Base-by-base conservation (phyloP, 2,113 vertebrate species). In the Megaceryle maxima region DNA sequence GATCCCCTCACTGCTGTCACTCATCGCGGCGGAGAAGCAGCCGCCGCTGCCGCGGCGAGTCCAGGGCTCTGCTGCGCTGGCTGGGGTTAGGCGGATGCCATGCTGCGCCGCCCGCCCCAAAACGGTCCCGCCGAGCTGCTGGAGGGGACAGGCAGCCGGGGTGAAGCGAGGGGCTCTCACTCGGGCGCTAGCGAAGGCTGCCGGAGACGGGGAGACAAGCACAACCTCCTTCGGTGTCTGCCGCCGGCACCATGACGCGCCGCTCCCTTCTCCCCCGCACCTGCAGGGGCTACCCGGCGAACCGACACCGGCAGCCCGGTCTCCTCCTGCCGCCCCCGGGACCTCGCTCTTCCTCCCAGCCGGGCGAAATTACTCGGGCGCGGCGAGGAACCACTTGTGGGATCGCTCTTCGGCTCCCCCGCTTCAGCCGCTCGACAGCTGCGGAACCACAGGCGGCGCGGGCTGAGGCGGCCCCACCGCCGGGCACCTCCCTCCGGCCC, bases 71-170 rank as follows among this genome's bases (percentile, higher is more conserved):
- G 94, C 83, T 87, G 80, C 88, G 69, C 63, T 10, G 63, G 93
- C 77, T 20, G 80, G 87, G 41, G 90, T 97, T 96, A 98, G 43
- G 97, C 96, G 77, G 94, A 94, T 97, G 95, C 96, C 98, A 98
- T 98, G 74, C 85, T 57, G 95, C 63, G 84, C 95, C 48, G 91
- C 69, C 83, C 31, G 91, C 90, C 57, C 78, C 68, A 60, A 95
- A 72, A 59, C 95, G 77, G 88, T 67, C 57, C 96, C 81, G 53
- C 67, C 35, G 62, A 76, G 57, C 91, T 51, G 72, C 67, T 44
- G 24, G 43, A 69, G 28, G 11, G 51, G 15, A 48, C 20, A 64
- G 21, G n/a, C 59, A 19, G 83, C 44, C 55, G 64, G 83, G 85
- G 68, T 83, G 93, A 82, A 76, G 90, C 51, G 75, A 91, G 79